Evolutionary conservation across 2,113 vertebrate species (phyloP).

Genomic region (Indicator maculatus): DNA sequence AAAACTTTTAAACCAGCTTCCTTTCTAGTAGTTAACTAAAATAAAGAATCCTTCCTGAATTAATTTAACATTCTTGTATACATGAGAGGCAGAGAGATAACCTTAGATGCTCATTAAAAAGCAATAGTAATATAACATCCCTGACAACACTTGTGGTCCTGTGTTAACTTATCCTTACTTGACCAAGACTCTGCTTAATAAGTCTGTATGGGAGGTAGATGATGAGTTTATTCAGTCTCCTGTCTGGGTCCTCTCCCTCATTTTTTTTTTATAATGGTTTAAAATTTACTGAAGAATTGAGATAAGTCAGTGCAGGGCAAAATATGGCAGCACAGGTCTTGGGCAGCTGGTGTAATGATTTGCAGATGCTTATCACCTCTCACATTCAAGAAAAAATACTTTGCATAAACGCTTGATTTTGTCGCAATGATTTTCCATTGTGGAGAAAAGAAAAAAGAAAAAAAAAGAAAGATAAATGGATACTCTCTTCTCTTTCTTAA

Average conservation of each 20-base stretch:
- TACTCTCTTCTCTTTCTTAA: background rate
- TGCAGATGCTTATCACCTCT: background rate
- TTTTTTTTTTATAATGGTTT: background rate
- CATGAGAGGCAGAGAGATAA: background rate
- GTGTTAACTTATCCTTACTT: background rate
- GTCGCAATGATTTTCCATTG: background rate
- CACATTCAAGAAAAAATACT: background rate
- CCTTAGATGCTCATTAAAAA: background rate
- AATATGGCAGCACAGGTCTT: background rate
- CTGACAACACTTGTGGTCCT: background rate
- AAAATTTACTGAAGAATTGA: background rate
- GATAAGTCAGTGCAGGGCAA: background rate
- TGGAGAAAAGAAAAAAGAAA: background rate
- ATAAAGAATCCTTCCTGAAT: background rate
- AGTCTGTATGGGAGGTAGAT: background rate
- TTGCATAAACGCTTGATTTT: background rate
- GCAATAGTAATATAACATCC: background rate
- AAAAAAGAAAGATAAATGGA: background rate
- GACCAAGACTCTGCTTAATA: background rate
- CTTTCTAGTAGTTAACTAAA: background rate
- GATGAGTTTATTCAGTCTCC: background rate
- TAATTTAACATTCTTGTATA: background rate
- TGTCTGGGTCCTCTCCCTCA: background rate
- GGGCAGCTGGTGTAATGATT: background rate
- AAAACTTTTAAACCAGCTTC: background rate